Evolutionary conservation across 2,888 invertebrate genomes (phyloP).

Genomic region (Sesamia inferens): DNA sequence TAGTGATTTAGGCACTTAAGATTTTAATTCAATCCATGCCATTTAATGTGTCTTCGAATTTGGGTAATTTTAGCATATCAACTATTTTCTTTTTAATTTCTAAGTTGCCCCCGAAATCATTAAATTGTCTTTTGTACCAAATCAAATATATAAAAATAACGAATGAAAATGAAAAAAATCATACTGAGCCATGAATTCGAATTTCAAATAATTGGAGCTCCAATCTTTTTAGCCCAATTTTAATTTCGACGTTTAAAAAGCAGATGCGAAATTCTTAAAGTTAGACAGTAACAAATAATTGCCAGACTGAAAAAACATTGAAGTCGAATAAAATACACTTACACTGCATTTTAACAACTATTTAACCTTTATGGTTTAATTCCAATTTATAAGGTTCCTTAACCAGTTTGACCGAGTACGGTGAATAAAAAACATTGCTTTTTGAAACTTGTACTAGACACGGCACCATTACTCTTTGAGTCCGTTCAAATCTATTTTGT

Average conservation of each 20-base stretch:
- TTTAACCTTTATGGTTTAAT: constrained; percentile 73
- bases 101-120: fast-evolving
- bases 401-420: constrained; percentile 46
- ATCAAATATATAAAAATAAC: neutral
- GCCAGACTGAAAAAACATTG: constrained; percentile 40
- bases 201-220: constrained; percentile 45
- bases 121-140: neutral
- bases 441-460: constrained; percentile 43
- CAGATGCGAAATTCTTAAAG: constrained; percentile 72
- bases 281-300: constrained; percentile 57
- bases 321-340: constrained; percentile 58
- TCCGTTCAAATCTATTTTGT: constrained; percentile 50
- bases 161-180: constrained; percentile 16
- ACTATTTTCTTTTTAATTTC: too few species aligned
- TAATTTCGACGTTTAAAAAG: constrained; percentile 59
- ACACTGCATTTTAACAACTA: constrained; percentile 71
- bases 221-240: constrained; percentile 65
- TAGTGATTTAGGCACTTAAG: neutral
- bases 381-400: constrained; percentile 59
- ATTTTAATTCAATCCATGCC: neutral
- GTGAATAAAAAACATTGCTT: constrained; percentile 39
- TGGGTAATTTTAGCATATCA: neutral
- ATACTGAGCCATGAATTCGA: constrained; percentile 28
- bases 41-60: neutral
- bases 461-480: constrained; percentile 45